Conservation (phyloP, 30 jellyfish, hydroid and myxozoan genomes). For the Aurelia aurita region DNA sequence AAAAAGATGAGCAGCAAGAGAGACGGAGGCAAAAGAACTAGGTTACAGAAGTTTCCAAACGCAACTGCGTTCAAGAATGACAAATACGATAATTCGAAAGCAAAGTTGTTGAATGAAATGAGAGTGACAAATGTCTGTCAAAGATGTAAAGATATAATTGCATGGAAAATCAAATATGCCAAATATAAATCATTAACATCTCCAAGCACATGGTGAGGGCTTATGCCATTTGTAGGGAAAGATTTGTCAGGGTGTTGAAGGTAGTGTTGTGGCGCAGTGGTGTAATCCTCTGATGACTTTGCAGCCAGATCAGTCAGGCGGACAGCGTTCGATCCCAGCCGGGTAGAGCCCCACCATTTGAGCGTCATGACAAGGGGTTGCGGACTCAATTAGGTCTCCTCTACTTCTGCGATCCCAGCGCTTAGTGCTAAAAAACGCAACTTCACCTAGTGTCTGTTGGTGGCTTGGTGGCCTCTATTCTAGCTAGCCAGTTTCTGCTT, state of each 20-base stretch:
- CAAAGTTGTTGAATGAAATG: constrained; percentile 65
- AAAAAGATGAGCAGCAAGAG: constrained; percentile 67
- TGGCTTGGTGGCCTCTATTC: no score
- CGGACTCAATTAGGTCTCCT: no score
- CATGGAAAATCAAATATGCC: constrained; percentile 92
- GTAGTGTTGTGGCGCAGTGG: no score
- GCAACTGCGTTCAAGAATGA: constrained; percentile 79
- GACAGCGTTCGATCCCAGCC: no score
- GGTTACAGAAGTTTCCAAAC: constrained; percentile 73
- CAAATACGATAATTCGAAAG: constrained; percentile 76
- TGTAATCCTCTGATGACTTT: no score
- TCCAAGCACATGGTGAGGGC: constrained; percentile 90
- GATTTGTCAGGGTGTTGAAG: not conserved
- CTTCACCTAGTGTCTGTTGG: no score
- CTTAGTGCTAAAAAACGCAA: no score
- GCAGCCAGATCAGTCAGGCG: no score
- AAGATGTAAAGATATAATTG: constrained; percentile 87
- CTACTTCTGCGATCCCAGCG: no score
- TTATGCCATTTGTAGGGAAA: not conserved
- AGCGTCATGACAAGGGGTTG: no score
- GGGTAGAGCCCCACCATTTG: no score
- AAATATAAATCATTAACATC: constrained; percentile 87
- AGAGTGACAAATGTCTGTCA: constrained; percentile 86
- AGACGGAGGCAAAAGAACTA: constrained; percentile 72
- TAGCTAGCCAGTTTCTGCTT: no score